Base-by-base conservation (phyloP, 2,797 vertebrate genomes). In the Rallus crepitans region DNA sequence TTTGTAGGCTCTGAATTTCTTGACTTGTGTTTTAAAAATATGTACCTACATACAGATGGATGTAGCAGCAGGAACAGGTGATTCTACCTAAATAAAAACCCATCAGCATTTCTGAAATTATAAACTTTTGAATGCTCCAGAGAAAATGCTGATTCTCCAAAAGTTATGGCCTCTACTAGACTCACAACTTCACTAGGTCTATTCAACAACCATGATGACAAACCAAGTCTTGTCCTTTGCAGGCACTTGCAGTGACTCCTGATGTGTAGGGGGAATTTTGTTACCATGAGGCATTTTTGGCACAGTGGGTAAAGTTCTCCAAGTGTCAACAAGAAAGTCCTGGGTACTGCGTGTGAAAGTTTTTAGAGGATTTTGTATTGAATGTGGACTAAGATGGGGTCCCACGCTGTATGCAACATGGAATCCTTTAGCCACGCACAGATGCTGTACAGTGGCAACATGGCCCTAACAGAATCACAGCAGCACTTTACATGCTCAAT, bases 331-430 rank as follows among this genome's bases (percentile, higher is more conserved):
- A 47, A 7, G 6, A 33, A 61, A 45, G 27, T 53, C 24, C 4
- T 52, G 28, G 20, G 28, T 30, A 14, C 39, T n/a, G 17, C 14
- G 9, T 39, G 30, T 59, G 27, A 28, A 80, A 5, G 55, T 25
- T 82, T 82, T 28, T 40, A 56, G 50, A 35, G 31, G n/a, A n/a
- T 61, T 88, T 80, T 79, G 24, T 76, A 42, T 12, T 57, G 33
- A 83, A 35, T n/a, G 31, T 59, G 45, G 28, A 33, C 24, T 13
- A 42, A 73, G 37, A 55, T 48, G 31, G 12, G 5, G 25, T 11
- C 28, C 16, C 7, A 40, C 11, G 8, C 19, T 19, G 9, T 9
- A 15, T 0, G 2, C 1, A 0, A 30, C 5, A 9, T 28, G 42
- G 9, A 31, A 17, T 16, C 27, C 16, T 48, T 9, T 35, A 53